Evolutionary conservation across 2,113 vertebrate species (phyloP).

Genomic region (Peromyscus leucopus): DNA sequence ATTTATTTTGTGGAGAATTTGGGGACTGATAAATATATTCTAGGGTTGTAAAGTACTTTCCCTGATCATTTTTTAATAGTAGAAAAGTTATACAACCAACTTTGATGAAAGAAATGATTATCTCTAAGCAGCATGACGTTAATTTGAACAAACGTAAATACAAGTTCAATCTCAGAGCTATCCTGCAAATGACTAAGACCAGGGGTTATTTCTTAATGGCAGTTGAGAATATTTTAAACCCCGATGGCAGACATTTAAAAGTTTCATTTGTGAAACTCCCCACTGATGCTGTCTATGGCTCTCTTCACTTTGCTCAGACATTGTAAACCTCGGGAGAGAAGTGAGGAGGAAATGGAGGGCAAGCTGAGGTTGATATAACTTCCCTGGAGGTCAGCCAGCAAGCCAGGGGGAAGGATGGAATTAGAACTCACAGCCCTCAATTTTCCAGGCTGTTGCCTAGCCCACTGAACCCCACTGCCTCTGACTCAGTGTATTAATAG

Average conservation of each 20-base stretch:
- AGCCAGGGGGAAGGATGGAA: slow-evolving; percentile 63
- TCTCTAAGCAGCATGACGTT: background rate
- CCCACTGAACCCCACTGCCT: slow-evolving; percentile 78
- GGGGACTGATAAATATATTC: background rate
- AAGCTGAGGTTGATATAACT: background rate
- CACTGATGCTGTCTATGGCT: background rate
- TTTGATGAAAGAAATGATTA: background rate
- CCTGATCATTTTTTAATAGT: slow-evolving; percentile 19
- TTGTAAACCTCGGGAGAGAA: slow-evolving; percentile 15
- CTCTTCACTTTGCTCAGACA: slow-evolving; percentile 22
- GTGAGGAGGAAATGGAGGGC: slow-evolving; percentile 20
- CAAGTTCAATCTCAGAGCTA: slow-evolving; percentile 1
- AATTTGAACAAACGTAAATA: slow-evolving; percentile 45
- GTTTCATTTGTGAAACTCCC: background rate
- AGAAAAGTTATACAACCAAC: slow-evolving; percentile 3
- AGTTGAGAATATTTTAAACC: background rate
- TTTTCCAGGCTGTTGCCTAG: slow-evolving; percentile 80
- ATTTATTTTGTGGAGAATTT: slow-evolving; percentile 42
- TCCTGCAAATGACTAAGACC: background rate
- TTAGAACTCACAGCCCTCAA: slow-evolving; percentile 81
- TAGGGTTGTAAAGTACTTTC: background rate
- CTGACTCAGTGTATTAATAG: slow-evolving; percentile 80
- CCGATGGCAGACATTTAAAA: background rate
- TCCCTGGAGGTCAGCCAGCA: slow-evolving; percentile 73
- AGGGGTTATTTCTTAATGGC: slow-evolving; percentile 1